Conservation (phyloP, 2,113 vertebrate species). For the Forbesichthys papilliferus region DNA sequence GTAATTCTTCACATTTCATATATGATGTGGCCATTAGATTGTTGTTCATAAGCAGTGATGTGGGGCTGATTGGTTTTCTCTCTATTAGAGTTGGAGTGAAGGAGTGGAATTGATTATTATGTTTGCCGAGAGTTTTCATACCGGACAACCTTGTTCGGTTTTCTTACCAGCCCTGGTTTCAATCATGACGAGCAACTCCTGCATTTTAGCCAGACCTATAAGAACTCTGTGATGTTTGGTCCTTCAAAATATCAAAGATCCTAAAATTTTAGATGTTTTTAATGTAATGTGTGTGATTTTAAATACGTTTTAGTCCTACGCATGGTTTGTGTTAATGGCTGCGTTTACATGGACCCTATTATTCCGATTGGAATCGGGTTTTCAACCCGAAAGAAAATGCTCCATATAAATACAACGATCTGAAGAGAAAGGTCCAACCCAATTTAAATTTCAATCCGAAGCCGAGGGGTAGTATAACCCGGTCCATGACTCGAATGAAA, state of each 20-base stretch:
- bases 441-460: too few relatives aligned
- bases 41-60: slow-evolving; percentile 53
- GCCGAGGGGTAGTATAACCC: too few relatives aligned
- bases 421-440: too few relatives aligned
- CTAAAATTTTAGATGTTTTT: background rate
- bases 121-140: slow-evolving; percentile 48
- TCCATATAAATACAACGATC: too few relatives aligned
- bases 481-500: too few relatives aligned
- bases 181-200: background rate
- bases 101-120: slow-evolving; percentile 53
- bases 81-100: slow-evolving; percentile 56
- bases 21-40: slow-evolving; percentile 55
- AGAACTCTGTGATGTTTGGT: too few relatives aligned
- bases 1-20: slow-evolving; percentile 50
- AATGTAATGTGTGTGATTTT: background rate
- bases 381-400: too few relatives aligned
- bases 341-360: too few relatives aligned
- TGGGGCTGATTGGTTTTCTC: slow-evolving; percentile 60
- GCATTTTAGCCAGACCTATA: background rate
- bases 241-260: too few relatives aligned
- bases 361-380: too few relatives aligned
- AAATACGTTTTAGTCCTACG: background rate
- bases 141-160: slow-evolving; percentile 46
- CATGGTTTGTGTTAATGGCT: too few relatives aligned
- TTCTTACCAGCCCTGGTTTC: slow-evolving; percentile 16